Base-by-base conservation (phyloP, 2,888 invertebrate species). In the Hyles lineata region DNA sequence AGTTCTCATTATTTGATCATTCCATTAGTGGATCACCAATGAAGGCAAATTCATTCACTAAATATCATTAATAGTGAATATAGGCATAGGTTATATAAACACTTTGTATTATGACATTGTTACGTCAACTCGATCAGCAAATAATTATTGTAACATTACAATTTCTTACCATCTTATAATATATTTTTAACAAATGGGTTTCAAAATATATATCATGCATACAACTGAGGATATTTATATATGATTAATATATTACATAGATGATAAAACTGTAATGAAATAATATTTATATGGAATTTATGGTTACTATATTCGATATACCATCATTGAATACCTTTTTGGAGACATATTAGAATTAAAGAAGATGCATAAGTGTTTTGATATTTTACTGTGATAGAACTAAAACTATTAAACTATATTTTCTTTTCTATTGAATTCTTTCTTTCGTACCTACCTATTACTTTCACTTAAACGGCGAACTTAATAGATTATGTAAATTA, bases 311-410 rank as follows among this genome's bases (percentile, higher is more conserved):
- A 67, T 23, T 50, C 67, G 23, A 23, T 67, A 67, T 67, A 50
- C 67, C 67, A 17, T 43, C 15, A 63, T 63, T 43, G 61, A 62
- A 62, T 62, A 23, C 35, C 32, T 35, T 71, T 67, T 35, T 58
- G 63, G 67, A 72, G 67, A 72, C 55, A 23, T 62, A 71, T 58
- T 67, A 29, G 55, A 72, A 63, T 58, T 70, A 73, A 77, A 78
- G 76, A 75, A 79, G 76, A 78, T 75, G 74, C 78, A 61, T 77
- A 76, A 79, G 58, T 29, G 72, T 72, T 89, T 91, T 90, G 88
- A 91, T 91, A 91, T 92, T 92, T 90, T 91, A 90, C 94, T 94
- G 94, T 94, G 94, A 94, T 94, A 94, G 93, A 90, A 86, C 89
- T 93, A 92, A 92, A 89, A 89, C 87, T 92, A 87, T 84, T 83